Evolutionary conservation across 2,797 vertebrate species (phyloP).

Genomic region (Enteromius argenteus): DNA sequence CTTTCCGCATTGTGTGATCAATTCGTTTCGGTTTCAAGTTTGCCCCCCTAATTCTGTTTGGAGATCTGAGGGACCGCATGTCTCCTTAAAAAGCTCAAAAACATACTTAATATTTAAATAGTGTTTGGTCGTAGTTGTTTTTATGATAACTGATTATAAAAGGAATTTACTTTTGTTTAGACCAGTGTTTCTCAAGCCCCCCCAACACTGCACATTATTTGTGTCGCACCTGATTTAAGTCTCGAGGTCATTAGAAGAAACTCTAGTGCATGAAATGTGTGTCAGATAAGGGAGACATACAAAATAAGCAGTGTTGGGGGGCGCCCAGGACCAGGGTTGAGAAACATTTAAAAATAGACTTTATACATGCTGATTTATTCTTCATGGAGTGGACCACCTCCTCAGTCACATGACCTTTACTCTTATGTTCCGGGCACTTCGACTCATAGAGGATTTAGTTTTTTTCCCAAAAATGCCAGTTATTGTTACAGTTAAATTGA

Average conservation of each 20-base stretch:
- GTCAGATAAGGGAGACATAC: too few species aligned
- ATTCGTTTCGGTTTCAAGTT: neutral
- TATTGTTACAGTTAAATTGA: neutral
- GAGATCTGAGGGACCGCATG: neutral
- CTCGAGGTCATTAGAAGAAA: too few species aligned
- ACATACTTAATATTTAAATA: neutral
- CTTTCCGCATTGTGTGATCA: constrained; percentile 66
- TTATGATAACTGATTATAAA: neutral
- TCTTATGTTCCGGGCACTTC: neutral
- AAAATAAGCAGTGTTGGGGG: too few species aligned
- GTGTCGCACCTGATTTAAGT: too few species aligned
- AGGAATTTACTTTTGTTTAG: too few species aligned
- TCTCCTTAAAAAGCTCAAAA: neutral
- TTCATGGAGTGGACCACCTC: neutral
- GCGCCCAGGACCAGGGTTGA: too few species aligned
- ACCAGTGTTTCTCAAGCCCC: too few species aligned
- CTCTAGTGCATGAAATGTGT: too few species aligned
- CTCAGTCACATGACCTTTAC: neutral
- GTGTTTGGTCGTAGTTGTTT: neutral
- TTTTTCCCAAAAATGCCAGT: neutral
- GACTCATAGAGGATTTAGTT: neutral
- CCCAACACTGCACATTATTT: too few species aligned
- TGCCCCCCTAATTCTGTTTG: neutral
- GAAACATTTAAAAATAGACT: neutral
- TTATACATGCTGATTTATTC: neutral